Percentiles rank a stretch among this genome's conserved stretches.
Conservation (phyloP, 1,140 invertebrate species). For the Colletes gigas region DNA sequence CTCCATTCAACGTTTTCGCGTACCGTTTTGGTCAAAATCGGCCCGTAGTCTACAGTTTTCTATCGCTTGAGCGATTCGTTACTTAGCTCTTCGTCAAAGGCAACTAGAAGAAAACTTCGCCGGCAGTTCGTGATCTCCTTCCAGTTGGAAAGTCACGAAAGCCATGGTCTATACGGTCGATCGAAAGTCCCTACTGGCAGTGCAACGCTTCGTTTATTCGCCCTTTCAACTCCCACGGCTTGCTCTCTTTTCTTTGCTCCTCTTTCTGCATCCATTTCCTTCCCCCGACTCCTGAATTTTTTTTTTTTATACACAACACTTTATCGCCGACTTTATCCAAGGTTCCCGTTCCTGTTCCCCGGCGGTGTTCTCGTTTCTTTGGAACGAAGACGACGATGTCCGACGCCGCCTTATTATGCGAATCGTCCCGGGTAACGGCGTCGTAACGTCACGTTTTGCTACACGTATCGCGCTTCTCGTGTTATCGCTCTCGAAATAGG, state of each 20-base stretch:
- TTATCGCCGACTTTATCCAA: constrained; percentile 16
- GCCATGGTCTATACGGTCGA: constrained; percentile 37
- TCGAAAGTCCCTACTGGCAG: constrained; percentile 11
- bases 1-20: background rate
- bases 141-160: constrained; percentile 52
- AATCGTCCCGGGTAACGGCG: background rate
- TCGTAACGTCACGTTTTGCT: background rate
- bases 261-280: background rate
- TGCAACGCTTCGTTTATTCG: constrained; percentile 49
- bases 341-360: background rate
- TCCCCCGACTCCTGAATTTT: background rate
- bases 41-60: constrained; percentile 1
- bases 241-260: background rate
- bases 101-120: constrained; percentile 1
- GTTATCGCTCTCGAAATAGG: constrained; percentile 3
- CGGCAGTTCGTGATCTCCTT: constrained; percentile 49
- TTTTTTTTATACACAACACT: constrained; percentile 22
- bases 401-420: background rate
- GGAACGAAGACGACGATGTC: background rate
- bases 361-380: background rate
- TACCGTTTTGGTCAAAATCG: background rate
- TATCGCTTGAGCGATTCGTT: constrained; percentile 35
- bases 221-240: constrained; percentile 17
- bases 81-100: constrained; percentile 51
- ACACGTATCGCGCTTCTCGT: background rate